Percentiles rank a stretch among this genome's conserved stretches.
Evolutionary conservation across 2,888 invertebrate genomes (phyloP).

Genomic region (Eupelmus urozonus): DNA sequence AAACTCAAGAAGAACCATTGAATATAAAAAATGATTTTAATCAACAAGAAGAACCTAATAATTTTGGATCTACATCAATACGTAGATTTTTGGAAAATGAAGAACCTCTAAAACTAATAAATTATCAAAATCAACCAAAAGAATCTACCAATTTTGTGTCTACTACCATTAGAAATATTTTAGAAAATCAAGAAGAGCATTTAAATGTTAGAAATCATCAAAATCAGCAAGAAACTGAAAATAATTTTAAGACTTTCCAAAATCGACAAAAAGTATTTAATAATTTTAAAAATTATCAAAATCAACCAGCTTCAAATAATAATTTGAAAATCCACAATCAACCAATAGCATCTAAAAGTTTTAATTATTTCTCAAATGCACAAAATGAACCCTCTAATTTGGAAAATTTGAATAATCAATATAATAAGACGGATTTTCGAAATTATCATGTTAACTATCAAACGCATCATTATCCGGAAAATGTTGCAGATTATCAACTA

Average conservation of each 20-base stretch:
- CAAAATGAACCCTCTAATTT: neutral
- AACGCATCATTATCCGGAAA: conserved; percentile 39
- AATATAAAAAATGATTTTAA: neutral
- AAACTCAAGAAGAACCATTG: conserved; percentile 3
- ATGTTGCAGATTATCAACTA: conserved; percentile 4
- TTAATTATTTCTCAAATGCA: neutral
- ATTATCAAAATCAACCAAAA: neutral
- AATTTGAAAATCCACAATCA: neutral
- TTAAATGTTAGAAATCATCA: neutral
- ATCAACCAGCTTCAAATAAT: neutral
- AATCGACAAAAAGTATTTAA: neutral
- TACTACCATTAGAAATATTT: neutral
- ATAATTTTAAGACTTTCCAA: neutral
- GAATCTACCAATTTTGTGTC: conserved; percentile 2
- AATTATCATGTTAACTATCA: conserved; percentile 41
- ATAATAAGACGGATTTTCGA: neutral
- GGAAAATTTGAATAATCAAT: neutral
- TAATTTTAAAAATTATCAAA: neutral
- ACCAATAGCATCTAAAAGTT: neutral
- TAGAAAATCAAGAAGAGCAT: neutral
- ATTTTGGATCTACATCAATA: neutral
- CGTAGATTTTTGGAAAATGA: neutral
- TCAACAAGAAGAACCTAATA: neutral
- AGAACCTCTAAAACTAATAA: neutral
- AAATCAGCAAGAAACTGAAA: neutral